Base-by-base conservation (phyloP, 2,113 vertebrate species). In the Tenebrosternarchus preto region DNA sequence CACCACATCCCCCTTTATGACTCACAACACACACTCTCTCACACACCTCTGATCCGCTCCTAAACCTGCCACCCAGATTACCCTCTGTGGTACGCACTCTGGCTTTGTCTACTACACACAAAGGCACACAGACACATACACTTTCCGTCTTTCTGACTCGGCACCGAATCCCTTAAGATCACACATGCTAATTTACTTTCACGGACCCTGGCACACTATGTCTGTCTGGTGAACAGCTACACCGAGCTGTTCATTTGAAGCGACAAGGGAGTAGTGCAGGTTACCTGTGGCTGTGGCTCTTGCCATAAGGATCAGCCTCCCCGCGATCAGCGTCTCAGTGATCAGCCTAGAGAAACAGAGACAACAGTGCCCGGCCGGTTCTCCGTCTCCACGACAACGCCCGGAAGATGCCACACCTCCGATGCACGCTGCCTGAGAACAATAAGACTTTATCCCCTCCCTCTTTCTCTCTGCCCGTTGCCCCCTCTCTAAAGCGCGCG, bases 371-470 rank as follows among this genome's bases (percentile, higher is more conserved):
- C 64, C 76, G 82, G 85, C 82, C 80, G 82, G 85, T 78, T 74
- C 76, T 82, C 85, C 73, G 85, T 86, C 82, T 86, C 85, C 85
- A 84, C 82, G 85, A 86, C 85, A 86, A 86, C 85, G 85, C 85
- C 85, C 80, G 82, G 85, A 76, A 84, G 82, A 86, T 86, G 82
- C 85, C 85, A 86, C 85, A 84, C 85, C 85, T 86, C 85, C 85
- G 73, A 64, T 80, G 64, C 83, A 76, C 76, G 83, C 82, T 81
- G 75, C 81, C 76, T 67, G 72, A 84, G 82, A 86, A 86, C 85
- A 86, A 86, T 86, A 83, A 83, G 85, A 83, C 77, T 86, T 84
- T 80, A 84, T 86, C 73, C 56, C 68, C 85, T 83, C 76, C 80
- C 82, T 81, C 25, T 74, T 27, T 69, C 63, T 75, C 50, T 78